Evolutionary conservation across 2,113 vertebrate species (phyloP), one percentile per base, ranked within the genome.

Genomic region (Gambusia holbrooki): DNA sequence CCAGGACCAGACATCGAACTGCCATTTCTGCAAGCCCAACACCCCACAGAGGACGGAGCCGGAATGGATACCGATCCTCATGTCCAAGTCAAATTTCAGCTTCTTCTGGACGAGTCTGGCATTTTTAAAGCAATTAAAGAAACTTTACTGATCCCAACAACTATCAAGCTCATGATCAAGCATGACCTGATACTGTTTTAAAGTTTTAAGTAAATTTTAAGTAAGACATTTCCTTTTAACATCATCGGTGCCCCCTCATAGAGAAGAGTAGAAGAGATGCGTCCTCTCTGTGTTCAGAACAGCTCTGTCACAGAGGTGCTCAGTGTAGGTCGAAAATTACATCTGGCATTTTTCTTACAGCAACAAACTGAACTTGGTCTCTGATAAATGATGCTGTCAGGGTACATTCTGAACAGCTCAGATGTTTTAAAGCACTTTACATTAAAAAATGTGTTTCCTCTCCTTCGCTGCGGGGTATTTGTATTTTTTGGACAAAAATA

Each of bases 1-100:
- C 93, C 93, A 93, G 69, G 93, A 94, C 94, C 93, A 95, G 35
- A 95, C 94, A 12, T 95, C 94, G 90, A 94, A 95, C 90, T 95
- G 94, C 94, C 94, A 95, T 77, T 95, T 95, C 89, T 94, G 94
- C 70, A 95, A 89, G 3, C 95, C 94, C 63, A 95, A 90, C 42
- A 95, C 94, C 3, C 94, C 95, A 61, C 95, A 95, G 3, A 95
- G 91, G 64, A 95, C 93, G 0, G 94, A 94, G 30, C 95, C 95
- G 0, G 95, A 94, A 88, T 95, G 95, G 81, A 95, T 93, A 30
- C 95, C 94, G 2, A 94, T 95, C 67, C 94, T 89, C 94, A 95
- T 95, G 85, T 95, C 90, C 81, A 95, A 85, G 65, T 94, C 76
- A 17, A 91, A 89, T 10, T 93, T 92, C 17, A 91, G 83, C 30